These are phyloP conservation scores for Corydoras maculifer DNA, from an alignment of 2,113 vertebrate genomes.

Conservation along the genomic window DNA sequence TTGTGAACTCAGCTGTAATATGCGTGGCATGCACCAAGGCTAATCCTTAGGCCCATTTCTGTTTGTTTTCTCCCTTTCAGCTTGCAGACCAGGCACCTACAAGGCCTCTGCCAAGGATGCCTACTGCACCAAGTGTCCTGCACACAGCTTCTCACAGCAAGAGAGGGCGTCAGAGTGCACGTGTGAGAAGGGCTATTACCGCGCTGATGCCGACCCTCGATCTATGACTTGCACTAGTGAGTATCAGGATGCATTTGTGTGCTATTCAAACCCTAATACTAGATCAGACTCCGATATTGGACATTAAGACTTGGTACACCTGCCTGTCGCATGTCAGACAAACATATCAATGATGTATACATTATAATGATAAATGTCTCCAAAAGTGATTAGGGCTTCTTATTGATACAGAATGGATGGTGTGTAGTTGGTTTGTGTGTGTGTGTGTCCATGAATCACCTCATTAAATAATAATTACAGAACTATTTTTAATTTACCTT, in stretches of 20 bases:
- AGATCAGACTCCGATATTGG: too few relatives aligned
- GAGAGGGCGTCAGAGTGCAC: conserved; percentile 65
- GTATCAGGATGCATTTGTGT: conserved; percentile 36
- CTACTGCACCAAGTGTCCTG: conserved; percentile 73
- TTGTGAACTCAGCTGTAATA: neutral
- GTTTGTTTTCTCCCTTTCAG: conserved; percentile 45
- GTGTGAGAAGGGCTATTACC: conserved; percentile 70
- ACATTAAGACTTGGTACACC: too few relatives aligned
- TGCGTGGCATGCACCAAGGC: neutral
- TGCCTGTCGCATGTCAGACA: too few relatives aligned
- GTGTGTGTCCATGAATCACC: neutral
- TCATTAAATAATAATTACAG: neutral
- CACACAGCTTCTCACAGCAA: conserved; percentile 70
- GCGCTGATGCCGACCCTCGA: conserved; percentile 66
- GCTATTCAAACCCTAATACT: neutral
- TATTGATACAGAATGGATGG: neutral
- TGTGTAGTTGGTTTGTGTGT: neutral
- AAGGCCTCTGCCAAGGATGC: conserved; percentile 70
- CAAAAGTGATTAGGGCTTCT: too few relatives aligned
- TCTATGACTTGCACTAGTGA: conserved; percentile 74
- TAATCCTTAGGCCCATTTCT: neutral
- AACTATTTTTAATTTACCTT: neutral
- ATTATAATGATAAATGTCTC: too few relatives aligned
- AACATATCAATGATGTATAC: too few relatives aligned
- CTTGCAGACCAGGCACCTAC: conserved; percentile 71